A percentile compares a stretch with the other conserved stretches of the same genome.
These are phyloP conservation scores for Campylomormyrus tamandua DNA, from an alignment of 2,113 vertebrate genomes.

Conservation along the genomic window DNA sequence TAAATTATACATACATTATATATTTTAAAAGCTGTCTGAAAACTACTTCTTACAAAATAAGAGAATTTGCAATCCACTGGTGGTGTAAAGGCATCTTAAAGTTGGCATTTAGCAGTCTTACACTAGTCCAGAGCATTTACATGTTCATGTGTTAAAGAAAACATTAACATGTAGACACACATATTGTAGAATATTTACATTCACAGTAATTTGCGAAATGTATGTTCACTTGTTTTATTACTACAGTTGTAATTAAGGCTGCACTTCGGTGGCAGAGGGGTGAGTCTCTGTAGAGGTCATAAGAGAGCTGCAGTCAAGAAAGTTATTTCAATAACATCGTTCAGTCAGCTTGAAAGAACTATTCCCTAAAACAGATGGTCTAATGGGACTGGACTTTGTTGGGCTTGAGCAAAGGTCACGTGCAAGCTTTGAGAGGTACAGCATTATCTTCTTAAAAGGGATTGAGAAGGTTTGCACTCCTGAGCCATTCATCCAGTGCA, in stretches of 20 bases:
- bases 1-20: background rate
- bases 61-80: background rate
- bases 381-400: background rate
- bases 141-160: background rate
- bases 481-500: background rate
- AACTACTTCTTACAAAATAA: background rate
- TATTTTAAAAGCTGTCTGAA: background rate
- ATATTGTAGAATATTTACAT: background rate
- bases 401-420: background rate
- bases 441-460: background rate
- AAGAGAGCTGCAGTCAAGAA: background rate
- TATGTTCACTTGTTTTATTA: background rate
- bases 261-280: no score
- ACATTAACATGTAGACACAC: background rate
- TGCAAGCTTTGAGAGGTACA: background rate
- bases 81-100: background rate
- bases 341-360: conserved; percentile 14
- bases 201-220: background rate
- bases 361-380: background rate
- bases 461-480: background rate
- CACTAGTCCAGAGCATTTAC: background rate
- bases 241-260: background rate
- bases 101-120: background rate
- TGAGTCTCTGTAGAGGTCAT: background rate
- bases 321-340: conserved; percentile 14